phyloP scores from a whole-genome alignment of 2,113 vertebrate species.

The Chlamydotis undulata region DNA sequence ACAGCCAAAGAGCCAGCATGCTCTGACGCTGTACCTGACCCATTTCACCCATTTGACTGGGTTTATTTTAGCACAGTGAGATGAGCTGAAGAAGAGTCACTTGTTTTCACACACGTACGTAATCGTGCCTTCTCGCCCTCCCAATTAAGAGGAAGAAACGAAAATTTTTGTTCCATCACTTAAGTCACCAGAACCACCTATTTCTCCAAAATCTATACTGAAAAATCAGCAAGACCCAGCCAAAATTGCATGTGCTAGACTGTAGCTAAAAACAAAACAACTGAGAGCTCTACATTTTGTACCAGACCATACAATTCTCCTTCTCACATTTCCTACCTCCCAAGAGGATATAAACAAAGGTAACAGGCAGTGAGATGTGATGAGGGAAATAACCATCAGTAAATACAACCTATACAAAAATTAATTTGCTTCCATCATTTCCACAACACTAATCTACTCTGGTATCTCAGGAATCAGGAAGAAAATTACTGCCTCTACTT shows the following conservation, averaged over 20 bases:
- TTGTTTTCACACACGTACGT: neutral
- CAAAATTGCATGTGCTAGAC: neutral
- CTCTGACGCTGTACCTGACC: neutral
- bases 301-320: neutral
- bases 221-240: neutral
- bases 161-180: neutral
- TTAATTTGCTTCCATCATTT: slow-evolving; percentile 24
- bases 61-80: slow-evolving; percentile 1
- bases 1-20: fast-evolving
- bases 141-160: neutral
- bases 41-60: neutral
- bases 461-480: neutral
- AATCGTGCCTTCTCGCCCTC: neutral
- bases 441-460: neutral
- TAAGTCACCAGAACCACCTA: neutral
- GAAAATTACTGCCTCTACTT: neutral
- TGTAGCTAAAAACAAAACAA: neutral
- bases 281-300: neutral
- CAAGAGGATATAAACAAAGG: neutral
- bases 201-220: neutral
- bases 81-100: neutral
- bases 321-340: neutral
- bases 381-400: neutral
- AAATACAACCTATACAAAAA: neutral
- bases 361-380: neutral